These are phyloP conservation scores for Coracopsis vasa DNA, from an alignment of 2,113 vertebrate genomes.

Conservation along the genomic window DNA sequence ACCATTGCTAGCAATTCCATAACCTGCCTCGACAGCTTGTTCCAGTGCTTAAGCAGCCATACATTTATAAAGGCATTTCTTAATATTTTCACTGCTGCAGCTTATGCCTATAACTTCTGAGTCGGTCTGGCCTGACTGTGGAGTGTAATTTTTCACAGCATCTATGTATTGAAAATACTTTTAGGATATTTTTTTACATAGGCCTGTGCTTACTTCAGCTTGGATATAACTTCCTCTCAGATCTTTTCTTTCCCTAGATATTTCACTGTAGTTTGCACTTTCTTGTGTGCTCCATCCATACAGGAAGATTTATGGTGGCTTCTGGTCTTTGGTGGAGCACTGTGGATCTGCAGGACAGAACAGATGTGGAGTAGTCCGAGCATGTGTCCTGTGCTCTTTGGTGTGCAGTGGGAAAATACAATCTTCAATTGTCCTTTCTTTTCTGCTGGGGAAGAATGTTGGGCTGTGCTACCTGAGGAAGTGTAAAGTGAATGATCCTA, in stretches of 20 bases:
- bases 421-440: neutral
- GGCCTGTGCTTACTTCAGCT: neutral
- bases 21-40: neutral
- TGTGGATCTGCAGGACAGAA: neutral
- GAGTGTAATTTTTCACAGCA: slow-evolving; percentile 1
- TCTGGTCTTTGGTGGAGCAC: neutral
- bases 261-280: neutral
- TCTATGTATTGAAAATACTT: neutral
- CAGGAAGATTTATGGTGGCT: neutral
- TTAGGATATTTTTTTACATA: neutral
- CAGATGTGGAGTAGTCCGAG: neutral
- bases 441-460: neutral
- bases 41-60: slow-evolving; percentile 9
- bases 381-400: neutral
- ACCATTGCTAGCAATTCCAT: neutral
- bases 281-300: neutral
- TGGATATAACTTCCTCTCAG: neutral
- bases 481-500: neutral
- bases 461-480: neutral
- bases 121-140: neutral
- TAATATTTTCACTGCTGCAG: slow-evolving; percentile 5
- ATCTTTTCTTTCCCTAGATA: neutral
- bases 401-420: neutral
- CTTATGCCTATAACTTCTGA: neutral
- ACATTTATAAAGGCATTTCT: neutral